These are phyloP conservation scores for Hestina assimilis DNA, from an alignment of 1,140 invertebrate genomes.

Conservation along the genomic window DNA sequence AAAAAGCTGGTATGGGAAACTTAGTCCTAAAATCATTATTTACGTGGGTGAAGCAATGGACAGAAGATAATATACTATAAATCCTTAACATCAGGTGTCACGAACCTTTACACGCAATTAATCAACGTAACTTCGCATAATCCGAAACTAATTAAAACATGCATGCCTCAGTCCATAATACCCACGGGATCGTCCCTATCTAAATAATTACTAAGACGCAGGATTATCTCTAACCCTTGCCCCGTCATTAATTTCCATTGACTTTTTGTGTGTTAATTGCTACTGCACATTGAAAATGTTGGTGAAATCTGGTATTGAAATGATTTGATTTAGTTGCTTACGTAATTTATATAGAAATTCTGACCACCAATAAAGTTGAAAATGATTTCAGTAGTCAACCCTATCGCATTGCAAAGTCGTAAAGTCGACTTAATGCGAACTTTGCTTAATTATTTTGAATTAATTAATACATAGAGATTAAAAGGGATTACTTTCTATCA, in stretches of 20 bases:
- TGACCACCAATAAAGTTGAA: neutral
- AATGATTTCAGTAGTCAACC: neutral
- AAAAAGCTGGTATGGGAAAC: too few relatives aligned
- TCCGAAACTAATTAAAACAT: slow-evolving; percentile 42
- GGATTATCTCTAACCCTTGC: slow-evolving; percentile 33
- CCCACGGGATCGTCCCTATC: slow-evolving; percentile 28
- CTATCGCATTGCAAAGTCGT: slow-evolving; percentile 1
- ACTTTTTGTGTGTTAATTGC: slow-evolving; percentile 27
- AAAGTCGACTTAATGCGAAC: slow-evolving; percentile 26
- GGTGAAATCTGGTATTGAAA: neutral
- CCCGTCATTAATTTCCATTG: slow-evolving; percentile 21
- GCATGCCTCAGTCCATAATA: slow-evolving; percentile 28
- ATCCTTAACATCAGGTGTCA: slow-evolving; percentile 23
- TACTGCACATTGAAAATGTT: neutral
- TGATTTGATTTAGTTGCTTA: neutral
- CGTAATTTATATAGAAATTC: neutral
- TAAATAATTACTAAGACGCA: slow-evolving; percentile 39
- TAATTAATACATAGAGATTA: slow-evolving; percentile 22
- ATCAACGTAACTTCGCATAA: slow-evolving; percentile 27
- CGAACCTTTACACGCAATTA: slow-evolving; percentile 22
- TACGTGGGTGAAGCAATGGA: too few relatives aligned
- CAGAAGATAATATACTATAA: neutral
- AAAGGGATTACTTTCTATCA: slow-evolving; percentile 19
- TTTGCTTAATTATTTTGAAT: slow-evolving; percentile 29
- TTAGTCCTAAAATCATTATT: too few relatives aligned